Evolutionary conservation across 2,888 invertebrate genomes (phyloP), one percentile per base, ranked within the genome.

Genomic region (Amphipyra berbera): DNA sequence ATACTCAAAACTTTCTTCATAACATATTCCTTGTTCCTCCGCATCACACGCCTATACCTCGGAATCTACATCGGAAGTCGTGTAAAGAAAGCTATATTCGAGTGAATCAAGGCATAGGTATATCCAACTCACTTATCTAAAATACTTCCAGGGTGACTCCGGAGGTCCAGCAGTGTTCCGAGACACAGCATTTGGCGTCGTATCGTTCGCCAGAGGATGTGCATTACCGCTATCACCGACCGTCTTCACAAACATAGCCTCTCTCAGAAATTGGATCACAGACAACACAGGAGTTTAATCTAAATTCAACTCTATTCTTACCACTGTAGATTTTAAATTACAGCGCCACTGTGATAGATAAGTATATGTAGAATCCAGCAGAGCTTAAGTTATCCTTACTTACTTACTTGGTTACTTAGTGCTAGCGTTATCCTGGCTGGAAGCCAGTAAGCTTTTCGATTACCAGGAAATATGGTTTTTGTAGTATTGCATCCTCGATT

Each of bases 111-210:
- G 7, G 0, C 30, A 30, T 7, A 2, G 30, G 27, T 30, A 5
- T 2, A 30, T 7, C 14, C 7, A 37, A 40, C 33, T 49, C 38
- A 54, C 42, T 53, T 33, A 53, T 57, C 46, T 58, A 0, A 1
- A n/a, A 27, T 15, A 46, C 30, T 88, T 88, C 12, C 88, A 95
- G 95, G 95, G 95, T 7, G 95, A 95, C 50, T 93, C 95, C 0
- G 95, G 95, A 3, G 95, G 95, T 0, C 95, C 95, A 4, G 95
- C 95, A 0, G 93, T 94, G 41, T 94, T 92, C 74, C 81, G 95
- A n/a, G 91, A 91, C 12, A 91, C 89, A 0, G 95, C 90, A 0
- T 92, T 90, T 48, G 95, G 95, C 5, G 90, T 95, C 42, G 94
- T 95, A 8, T 95, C 95, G 0, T 95, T 94, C 71, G 95, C 95